Base-by-base conservation (phyloP, 23 tunicate genomes). In the Trididemnum clinides region DNA sequence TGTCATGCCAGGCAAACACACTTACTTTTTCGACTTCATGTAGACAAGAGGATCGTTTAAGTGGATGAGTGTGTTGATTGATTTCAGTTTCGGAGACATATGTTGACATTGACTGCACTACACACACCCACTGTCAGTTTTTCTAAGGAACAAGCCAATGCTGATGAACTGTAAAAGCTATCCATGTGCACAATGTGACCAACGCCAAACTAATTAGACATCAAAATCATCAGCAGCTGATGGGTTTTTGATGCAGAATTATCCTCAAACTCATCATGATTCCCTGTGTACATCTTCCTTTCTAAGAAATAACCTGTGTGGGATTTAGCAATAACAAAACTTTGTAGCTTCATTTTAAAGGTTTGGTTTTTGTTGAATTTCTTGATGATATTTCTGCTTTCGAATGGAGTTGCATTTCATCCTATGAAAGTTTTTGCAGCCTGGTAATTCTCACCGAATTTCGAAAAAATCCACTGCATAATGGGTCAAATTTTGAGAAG, bases 351-450 rank as follows among this genome's bases (percentile, higher is more conserved):
- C 80, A 54, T 36, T 73, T 73, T 73, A 3, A 2, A 19, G 2
- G 80, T 54, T 39, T 73, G 37, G 7, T 23, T 73, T 22, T 39
- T 73, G 28, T 73, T 73, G 57, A 36, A 73, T 5, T 35, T 22
- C 38, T 73, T 73, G 57, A 73, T 73, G 18, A 73, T 73, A 73
- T 23, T 73, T 22, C 80, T 73, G 2, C 80, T 57, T 73, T 73
- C 38, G 80, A 73, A 73, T 73, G 80, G 28, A 7, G 38, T 73
- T 73, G 80, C 80, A 73, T 73, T 22, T 73, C 80, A 73, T 73
- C 80, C 4, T 36, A 30, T 19, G 80, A 73, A 39, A 5, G 37
- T 22, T 22, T 73, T 73, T 73, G 57, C 80, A 20, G 80, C 30
- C 2, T 73, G 28, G 29, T 7, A 73, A 28, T 36, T 2, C 25